Evolutionary conservation across 1,140 invertebrate species (phyloP).

Genomic region (Drosophila neocordata): DNA sequence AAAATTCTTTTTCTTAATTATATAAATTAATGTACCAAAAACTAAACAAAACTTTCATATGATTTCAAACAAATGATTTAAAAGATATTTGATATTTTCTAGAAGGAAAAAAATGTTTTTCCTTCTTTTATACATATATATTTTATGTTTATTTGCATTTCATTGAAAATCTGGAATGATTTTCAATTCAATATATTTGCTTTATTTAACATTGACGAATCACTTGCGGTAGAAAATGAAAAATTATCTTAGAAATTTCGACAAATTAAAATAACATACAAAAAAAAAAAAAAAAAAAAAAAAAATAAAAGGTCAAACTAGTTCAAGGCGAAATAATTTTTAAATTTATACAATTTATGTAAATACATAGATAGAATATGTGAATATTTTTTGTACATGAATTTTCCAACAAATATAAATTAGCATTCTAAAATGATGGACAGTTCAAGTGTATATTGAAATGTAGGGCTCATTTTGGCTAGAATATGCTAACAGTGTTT

Average conservation of each 20-base stretch:
- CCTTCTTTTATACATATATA: too few relatives aligned
- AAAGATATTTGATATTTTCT: too few relatives aligned
- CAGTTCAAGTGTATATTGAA: not conserved
- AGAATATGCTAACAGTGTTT: not conserved
- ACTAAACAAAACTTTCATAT: too few relatives aligned
- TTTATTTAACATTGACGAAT: constrained; percentile 6
- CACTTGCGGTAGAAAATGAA: not conserved
- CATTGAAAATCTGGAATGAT: not conserved
- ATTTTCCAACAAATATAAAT: not conserved
- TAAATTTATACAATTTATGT: not conserved
- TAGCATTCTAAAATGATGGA: constrained; percentile 6
- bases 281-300: not conserved
- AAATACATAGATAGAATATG: too few relatives aligned
- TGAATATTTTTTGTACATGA: not conserved
- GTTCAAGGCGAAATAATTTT: not conserved
- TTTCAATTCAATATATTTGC: not conserved
- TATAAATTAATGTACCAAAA: too few relatives aligned
- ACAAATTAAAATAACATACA: constrained; percentile 2
- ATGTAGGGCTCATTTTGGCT: not conserved
- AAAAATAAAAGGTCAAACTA: not conserved
- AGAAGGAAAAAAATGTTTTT: too few relatives aligned
- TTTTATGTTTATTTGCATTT: constrained; percentile 1
- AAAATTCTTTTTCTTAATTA: too few relatives aligned
- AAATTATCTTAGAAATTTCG: not conserved
- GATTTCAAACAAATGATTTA: too few relatives aligned